Percentiles rank a stretch among this genome's conserved stretches.
Conservation (phyloP, 1,140 invertebrate genomes). For the Drosophila kanapiae region DNA sequence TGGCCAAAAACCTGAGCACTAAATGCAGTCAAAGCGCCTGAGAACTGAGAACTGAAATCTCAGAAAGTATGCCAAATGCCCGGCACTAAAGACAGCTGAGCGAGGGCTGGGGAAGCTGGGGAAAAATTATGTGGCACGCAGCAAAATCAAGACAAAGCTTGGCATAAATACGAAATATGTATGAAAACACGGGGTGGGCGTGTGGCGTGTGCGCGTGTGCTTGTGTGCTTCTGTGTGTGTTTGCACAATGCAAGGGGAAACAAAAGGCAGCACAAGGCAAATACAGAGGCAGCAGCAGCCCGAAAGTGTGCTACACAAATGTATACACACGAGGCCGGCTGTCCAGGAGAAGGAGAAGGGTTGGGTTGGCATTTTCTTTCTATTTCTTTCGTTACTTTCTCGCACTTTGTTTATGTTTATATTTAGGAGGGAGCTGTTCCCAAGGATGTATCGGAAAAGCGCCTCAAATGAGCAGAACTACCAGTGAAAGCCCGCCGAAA, state of each 20-base stretch:
- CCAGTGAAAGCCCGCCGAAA: constrained; percentile 21
- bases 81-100: constrained; percentile 1
- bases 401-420: constrained; percentile 49
- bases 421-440: constrained; percentile 4
- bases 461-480: neutral
- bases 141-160: constrained; percentile 69
- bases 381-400: constrained; percentile 40
- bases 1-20: constrained; percentile 12
- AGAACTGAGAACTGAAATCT: neutral
- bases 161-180: constrained; percentile 61
- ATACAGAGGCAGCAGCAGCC: constrained; percentile 50
- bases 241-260: constrained; percentile 73
- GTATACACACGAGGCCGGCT: constrained; percentile 36
- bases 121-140: constrained; percentile 59
- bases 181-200: constrained; percentile 11
- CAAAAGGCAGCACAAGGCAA: constrained; percentile 68
- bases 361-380: neutral
- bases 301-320: constrained; percentile 72
- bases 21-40: constrained; percentile 19
- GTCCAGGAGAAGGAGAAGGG: neutral
- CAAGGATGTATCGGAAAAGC: constrained; percentile 30
- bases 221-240: constrained; percentile 27
- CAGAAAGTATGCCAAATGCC: constrained; percentile 28
- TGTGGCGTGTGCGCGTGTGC: too few relatives aligned
- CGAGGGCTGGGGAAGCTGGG: neutral